Evolutionary conservation across 2,797 vertebrate species (phyloP).

Genomic region (Hephaestus fuliginosus): DNA sequence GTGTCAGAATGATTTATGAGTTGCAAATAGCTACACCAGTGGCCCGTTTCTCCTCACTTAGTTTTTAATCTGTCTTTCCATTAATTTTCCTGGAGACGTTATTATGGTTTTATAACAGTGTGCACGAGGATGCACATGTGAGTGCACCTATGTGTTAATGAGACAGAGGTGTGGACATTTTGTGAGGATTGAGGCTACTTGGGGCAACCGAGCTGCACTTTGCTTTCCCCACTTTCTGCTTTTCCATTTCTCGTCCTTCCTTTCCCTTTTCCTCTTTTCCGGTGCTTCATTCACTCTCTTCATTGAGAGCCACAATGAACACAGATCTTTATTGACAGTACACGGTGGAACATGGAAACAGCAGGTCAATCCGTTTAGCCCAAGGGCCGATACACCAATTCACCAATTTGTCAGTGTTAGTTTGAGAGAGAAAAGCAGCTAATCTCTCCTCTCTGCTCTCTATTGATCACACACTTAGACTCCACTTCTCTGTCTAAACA

Average conservation of each 20-base stretch:
- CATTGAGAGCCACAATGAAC: conserved; percentile 80
- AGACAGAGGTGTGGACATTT: conserved; percentile 77
- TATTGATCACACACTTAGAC: conserved; percentile 92
- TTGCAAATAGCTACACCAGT: conserved; percentile 87
- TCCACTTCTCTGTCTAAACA: conserved; percentile 92
- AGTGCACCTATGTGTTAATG: conserved; percentile 74
- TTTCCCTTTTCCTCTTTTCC: conserved; percentile 39
- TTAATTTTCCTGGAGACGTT: conserved; percentile 87
- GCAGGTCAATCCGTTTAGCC: conserved; percentile 88
- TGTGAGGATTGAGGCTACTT: conserved; percentile 47
- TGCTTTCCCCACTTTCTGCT: conserved; percentile 15
- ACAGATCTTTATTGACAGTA: conserved; percentile 88
- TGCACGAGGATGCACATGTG: conserved; percentile 77
- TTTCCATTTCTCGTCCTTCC: conserved; percentile 44
- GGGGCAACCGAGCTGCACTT: conserved; percentile 56
- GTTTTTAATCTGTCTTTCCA: conserved; percentile 90
- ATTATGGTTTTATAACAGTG: conserved; percentile 86
- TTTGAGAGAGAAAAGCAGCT: conserved; percentile 89
- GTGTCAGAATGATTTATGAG: conserved; percentile 88
- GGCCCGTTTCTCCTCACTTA: conserved; percentile 90
- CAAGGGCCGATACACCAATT: conserved; percentile 88
- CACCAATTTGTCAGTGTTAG: conserved; percentile 89
- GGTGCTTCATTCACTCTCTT: conserved; percentile 75
- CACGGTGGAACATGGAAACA: conserved; percentile 86
- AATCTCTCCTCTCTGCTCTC: conserved; percentile 88